These are phyloP conservation scores for Lerema accius DNA, from an alignment of 1,140 invertebrate genomes.

Conservation along the genomic window DNA sequence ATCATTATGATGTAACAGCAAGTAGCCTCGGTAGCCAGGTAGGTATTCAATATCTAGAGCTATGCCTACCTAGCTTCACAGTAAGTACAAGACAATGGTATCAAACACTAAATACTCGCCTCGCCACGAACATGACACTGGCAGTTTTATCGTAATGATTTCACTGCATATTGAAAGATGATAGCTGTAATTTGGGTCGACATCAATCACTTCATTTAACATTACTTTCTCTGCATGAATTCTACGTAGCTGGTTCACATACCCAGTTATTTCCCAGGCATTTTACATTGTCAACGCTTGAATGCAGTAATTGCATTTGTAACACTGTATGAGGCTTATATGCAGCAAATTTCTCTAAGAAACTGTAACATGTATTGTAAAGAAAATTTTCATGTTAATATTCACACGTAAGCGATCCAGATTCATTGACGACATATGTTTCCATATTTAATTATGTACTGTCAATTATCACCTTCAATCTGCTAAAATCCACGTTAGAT, in stretches of 20 bases:
- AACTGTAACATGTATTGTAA: not conserved
- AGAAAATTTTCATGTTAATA: not conserved
- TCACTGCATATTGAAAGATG: conserved; percentile 53
- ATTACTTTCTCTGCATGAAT: conserved; percentile 44
- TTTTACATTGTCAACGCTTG: conserved; percentile 27
- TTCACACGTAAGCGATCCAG: not conserved
- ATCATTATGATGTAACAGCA: no score
- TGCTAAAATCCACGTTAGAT: no score
- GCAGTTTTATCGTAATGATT: conserved; percentile 40
- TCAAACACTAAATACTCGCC: conserved; percentile 14
- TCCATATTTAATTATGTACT: no score
- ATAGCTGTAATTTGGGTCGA: conserved; percentile 58
- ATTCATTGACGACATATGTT: no score
- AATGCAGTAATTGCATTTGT: conserved; percentile 13
- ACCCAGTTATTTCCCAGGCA: conserved; percentile 22
- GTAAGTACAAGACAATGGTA: conserved; percentile 1
- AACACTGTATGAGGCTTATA: not conserved
- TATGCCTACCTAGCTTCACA: not conserved
- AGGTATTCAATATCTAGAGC: not conserved
- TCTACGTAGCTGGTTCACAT: conserved; percentile 36
- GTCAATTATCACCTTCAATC: no score
- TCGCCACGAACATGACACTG: conserved; percentile 11
- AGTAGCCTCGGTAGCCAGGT: no score
- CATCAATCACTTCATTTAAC: conserved; percentile 53
- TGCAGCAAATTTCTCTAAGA: not conserved